phyloP scores from a whole-genome alignment of 2,888 invertebrate species.

The Heliconius ismenius region DNA sequence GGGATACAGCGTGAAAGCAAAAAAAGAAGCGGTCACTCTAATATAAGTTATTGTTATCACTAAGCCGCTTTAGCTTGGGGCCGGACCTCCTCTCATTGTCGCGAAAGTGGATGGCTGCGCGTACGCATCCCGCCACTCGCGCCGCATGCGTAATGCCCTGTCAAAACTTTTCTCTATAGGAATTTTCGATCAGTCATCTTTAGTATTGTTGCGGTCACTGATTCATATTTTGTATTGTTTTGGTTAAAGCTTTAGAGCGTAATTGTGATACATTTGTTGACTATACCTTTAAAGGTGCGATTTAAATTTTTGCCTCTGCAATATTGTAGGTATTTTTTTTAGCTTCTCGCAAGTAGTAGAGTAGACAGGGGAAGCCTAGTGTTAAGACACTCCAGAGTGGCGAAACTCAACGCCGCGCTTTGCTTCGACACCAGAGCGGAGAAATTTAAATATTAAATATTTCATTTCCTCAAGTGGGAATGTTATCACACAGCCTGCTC shows the following conservation, averaged over 20 bases:
- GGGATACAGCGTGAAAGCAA: neutral
- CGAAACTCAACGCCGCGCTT: too few species aligned
- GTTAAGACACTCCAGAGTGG: too few species aligned
- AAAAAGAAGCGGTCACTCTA: neutral
- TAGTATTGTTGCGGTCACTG: constrained; percentile 47
- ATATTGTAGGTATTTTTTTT: neutral
- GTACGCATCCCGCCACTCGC: constrained; percentile 59
- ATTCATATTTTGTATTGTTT: constrained; percentile 39
- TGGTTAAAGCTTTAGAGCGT: neutral
- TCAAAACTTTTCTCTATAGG: constrained; percentile 73
- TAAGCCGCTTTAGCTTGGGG: neutral
- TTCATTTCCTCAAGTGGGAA: too few species aligned
- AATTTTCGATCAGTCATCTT: constrained; percentile 61
- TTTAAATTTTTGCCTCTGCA: neutral
- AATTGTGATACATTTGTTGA: constrained; percentile 9
- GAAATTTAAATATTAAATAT: too few species aligned
- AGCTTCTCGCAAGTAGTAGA: too few species aligned
- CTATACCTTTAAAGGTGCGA: neutral
- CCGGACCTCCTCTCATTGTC: constrained; percentile 41
- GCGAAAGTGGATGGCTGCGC: constrained; percentile 75
- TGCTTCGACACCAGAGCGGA: too few species aligned
- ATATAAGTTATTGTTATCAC: constrained; percentile 25
- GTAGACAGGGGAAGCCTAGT: too few species aligned
- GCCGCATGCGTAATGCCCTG: constrained; percentile 70
- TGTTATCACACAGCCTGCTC: too few species aligned